Percentiles rank a stretch among this genome's conserved stretches.
phyloP scores from a whole-genome alignment of 2,888 invertebrate species.

The Dexiosoma caninum region DNA sequence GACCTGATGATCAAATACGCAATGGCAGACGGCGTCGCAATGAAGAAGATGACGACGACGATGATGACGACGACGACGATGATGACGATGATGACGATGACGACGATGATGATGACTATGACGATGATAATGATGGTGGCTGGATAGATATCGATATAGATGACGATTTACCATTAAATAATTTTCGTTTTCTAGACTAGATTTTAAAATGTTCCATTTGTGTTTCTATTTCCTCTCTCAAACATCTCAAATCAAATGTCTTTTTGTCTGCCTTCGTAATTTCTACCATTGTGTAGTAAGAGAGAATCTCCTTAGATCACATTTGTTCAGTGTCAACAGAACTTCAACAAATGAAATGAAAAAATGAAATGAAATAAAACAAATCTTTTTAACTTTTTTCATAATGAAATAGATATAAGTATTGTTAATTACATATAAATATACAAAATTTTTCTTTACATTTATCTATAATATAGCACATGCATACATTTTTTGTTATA shows the following conservation, averaged over 20 bases:
- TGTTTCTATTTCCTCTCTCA: neutral
- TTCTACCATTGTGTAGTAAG: slow-evolving; percentile 47
- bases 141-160: slow-evolving; percentile 66
- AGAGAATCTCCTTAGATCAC: slow-evolving; percentile 33
- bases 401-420: slow-evolving; percentile 34
- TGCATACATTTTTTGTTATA: slow-evolving; percentile 34
- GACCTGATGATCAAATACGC: slow-evolving; percentile 66
- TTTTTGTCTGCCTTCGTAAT: slow-evolving; percentile 41
- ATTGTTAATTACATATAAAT: slow-evolving; percentile 35
- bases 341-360: neutral
- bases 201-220: slow-evolving; percentile 6
- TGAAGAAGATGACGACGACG: slow-evolving; percentile 64
- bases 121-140: slow-evolving; percentile 64
- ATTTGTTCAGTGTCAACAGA: slow-evolving; percentile 39
- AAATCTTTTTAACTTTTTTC: too few species aligned
- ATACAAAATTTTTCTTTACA: slow-evolving; percentile 29
- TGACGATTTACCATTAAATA: slow-evolving; percentile 35
- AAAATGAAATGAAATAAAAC: too few species aligned
- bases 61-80: slow-evolving; percentile 67
- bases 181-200: slow-evolving; percentile 41
- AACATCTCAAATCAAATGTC: neutral
- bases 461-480: too few species aligned
- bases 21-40: slow-evolving; percentile 60
- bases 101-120: slow-evolving; percentile 65
- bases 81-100: slow-evolving; percentile 66